Evolutionary conservation across 2,113 vertebrate species (phyloP), one percentile per base, ranked within the genome.

Genomic region (Lonchura striata): DNA sequence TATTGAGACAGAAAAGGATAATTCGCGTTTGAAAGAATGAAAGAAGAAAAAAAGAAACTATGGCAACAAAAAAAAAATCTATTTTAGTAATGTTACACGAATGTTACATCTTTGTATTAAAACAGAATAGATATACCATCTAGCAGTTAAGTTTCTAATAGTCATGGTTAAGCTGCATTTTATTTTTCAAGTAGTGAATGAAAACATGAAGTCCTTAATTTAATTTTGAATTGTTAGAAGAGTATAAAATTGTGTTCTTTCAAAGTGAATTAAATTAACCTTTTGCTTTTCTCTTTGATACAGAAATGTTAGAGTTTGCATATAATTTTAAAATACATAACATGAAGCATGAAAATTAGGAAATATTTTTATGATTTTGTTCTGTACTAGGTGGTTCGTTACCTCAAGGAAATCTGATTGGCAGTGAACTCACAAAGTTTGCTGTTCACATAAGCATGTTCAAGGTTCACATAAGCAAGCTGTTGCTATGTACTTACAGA

Each of bases 231-330:
- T 93, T 94, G 69, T 89, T 94, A 78, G 49, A 87, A 86, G 88
- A 84, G 96, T 94, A 94, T 96, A 88, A 94, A 97, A 97, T 95
- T 37, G 69, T 84, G 90, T 97, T 97, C 39, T 94, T 92, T 96
- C 80, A 96, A 98, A 98, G 91, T 97, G 95, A 87, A 93, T 95
- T 66, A 89, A 95, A 96, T 98, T 97, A 98, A 97, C 90, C 81
- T 70, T 59, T 35, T 59, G 66, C 68, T 91, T 95, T 97, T 97
- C 91, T 69, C 57, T 97, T 97, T 97, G 96, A 87, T 95, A 82
- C 25, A 9, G 17, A 68, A 91, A 64, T 68, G 22, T 89, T 93
- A 85, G 53, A 39, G 79, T 76, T 95, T 88, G 63, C 24, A 65
- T 82, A 81, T 63, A 78, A 81, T 96, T 91, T 91, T 68, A 77